phyloP scores from a whole-genome alignment of 2,113 vertebrate genomes.

The Albula glossodonta region DNA sequence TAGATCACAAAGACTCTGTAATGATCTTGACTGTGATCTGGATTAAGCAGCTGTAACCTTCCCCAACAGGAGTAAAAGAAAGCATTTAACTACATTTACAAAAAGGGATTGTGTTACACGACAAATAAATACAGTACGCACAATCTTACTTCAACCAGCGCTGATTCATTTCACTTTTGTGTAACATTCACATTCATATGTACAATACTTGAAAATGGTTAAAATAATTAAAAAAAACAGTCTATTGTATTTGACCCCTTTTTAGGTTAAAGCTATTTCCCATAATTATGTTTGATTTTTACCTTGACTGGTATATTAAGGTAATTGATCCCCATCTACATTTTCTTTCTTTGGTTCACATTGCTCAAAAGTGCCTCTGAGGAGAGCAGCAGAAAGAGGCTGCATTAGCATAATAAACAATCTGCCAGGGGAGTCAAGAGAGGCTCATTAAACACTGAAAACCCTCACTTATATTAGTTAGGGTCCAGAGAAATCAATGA shows the following conservation, averaged over 20 bases:
- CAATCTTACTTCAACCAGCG: too few relatives aligned
- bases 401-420: not conserved
- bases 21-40: not conserved
- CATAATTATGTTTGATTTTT: not conserved
- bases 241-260: not conserved
- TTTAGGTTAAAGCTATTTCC: not conserved
- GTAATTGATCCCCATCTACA: not conserved
- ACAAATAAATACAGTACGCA: too few relatives aligned
- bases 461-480: not conserved
- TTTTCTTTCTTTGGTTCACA: not conserved
- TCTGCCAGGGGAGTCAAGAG: not conserved
- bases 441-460: not conserved
- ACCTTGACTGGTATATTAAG: not conserved
- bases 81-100: too few relatives aligned
- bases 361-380: not conserved
- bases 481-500: not conserved
- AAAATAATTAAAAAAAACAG: not conserved
- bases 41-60: not conserved
- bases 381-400: not conserved
- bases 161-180: too few relatives aligned
- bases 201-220: too few relatives aligned
- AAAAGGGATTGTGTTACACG: too few relatives aligned
- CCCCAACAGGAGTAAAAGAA: too few relatives aligned
- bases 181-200: too few relatives aligned
- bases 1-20: not conserved